phyloP scores from a whole-genome alignment of 2,797 vertebrate species.

The Poecilia picta region DNA sequence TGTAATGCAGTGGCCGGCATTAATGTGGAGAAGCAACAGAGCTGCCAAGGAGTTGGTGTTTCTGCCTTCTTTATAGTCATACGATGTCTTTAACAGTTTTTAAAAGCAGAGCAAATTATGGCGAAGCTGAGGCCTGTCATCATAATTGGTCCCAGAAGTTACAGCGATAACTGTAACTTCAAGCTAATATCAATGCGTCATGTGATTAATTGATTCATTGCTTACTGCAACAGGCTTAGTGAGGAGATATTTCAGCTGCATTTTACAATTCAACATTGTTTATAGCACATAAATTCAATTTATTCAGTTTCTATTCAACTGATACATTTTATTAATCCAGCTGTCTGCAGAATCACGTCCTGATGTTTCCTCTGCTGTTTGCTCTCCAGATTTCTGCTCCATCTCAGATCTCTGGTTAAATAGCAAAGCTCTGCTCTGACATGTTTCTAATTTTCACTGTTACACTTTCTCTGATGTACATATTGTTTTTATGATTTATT shows the following conservation, averaged over 20 bases:
- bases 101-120: slow-evolving; percentile 5
- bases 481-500: not conserved
- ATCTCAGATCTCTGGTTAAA: not conserved
- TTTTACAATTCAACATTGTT: not conserved
- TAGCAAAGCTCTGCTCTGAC: not conserved
- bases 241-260: not conserved
- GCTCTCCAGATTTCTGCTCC: not conserved
- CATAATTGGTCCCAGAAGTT: too few species aligned
- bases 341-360: not conserved
- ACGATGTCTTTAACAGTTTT: slow-evolving; percentile 12
- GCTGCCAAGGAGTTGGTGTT: not conserved
- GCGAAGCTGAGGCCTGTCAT: too few species aligned
- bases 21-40: not conserved
- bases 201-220: too few species aligned
- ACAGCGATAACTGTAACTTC: too few species aligned
- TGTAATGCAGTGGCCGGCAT: slow-evolving; percentile 39
- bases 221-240: too few species aligned
- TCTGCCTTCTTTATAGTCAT: slow-evolving; percentile 1
- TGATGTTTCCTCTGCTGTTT: not conserved
- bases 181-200: too few species aligned
- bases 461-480: not conserved
- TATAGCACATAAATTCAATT: not conserved
- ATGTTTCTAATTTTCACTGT: not conserved
- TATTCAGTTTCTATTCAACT: not conserved
- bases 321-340: not conserved